Evolutionary conservation across 2,113 vertebrate species (phyloP).

Genomic region (Lophura nycthemera): DNA sequence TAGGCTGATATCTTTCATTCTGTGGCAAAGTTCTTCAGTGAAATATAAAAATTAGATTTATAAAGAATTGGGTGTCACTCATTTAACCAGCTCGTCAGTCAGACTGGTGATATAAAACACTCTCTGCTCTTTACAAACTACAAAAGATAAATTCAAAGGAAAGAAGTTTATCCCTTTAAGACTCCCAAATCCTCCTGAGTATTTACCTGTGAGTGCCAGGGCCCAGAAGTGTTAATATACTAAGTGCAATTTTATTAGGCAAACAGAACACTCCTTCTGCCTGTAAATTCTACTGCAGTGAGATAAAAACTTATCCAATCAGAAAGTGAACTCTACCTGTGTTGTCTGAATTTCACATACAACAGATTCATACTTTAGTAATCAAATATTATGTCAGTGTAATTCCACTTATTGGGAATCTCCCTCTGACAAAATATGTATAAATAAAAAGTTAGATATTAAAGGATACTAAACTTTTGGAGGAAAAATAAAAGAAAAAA

Average conservation of each 20-base stretch:
- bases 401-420: not conserved
- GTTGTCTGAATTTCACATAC: not conserved
- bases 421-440: not conserved
- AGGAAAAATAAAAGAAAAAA: not conserved
- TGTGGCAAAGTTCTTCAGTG: not conserved
- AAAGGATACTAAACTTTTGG: not conserved
- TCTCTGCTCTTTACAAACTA: not conserved
- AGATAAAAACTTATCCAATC: constrained; percentile 31
- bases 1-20: not conserved
- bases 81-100: not conserved
- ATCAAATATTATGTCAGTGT: not conserved
- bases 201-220: constrained; percentile 9
- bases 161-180: not conserved
- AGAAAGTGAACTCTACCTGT: not conserved
- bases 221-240: not conserved
- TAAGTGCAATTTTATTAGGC: constrained; percentile 47
- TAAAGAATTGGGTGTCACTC: not conserved
- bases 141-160: not conserved
- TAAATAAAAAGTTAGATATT: not conserved
- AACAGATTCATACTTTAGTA: not conserved
- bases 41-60: not conserved
- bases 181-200: not conserved
- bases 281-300: constrained; percentile 31
- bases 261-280: constrained; percentile 15
- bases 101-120: not conserved